Evolutionary conservation across 2,113 vertebrate species (phyloP).

Genomic region (Labrus mixtus): DNA sequence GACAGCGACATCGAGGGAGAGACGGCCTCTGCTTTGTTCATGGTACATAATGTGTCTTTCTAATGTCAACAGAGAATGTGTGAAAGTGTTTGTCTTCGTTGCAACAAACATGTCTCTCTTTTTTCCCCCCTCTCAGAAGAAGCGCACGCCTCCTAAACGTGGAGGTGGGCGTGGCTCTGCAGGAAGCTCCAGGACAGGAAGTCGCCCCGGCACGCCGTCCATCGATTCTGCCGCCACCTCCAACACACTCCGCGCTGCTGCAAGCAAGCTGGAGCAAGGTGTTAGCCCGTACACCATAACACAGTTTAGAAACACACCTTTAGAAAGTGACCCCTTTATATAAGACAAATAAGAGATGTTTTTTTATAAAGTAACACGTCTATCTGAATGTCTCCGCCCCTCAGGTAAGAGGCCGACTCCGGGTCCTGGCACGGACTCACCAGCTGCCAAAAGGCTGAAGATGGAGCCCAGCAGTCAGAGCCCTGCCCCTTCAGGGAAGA

Average conservation of each 20-base stretch:
- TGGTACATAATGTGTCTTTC: slow-evolving; percentile 79
- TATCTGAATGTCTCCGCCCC: neutral
- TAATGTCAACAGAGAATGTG: neutral
- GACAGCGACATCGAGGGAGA: slow-evolving; percentile 94
- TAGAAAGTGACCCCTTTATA: neutral
- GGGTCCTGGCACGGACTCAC: slow-evolving; percentile 78
- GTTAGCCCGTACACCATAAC: neutral
- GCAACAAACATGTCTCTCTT: neutral
- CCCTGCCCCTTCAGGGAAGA: slow-evolving; percentile 88
- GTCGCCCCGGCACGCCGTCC: slow-evolving; percentile 89
- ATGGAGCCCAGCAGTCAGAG: slow-evolving; percentile 86
- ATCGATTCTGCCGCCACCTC: slow-evolving; percentile 85
- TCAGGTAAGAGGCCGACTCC: slow-evolving; percentile 87
- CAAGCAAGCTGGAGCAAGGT: slow-evolving; percentile 93
- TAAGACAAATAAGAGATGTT: neutral
- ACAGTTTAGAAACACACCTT: neutral
- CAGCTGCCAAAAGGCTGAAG: slow-evolving; percentile 88
- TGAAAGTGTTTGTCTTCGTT: neutral
- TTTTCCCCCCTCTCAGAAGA: slow-evolving; percentile 80
- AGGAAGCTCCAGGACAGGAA: slow-evolving; percentile 89
- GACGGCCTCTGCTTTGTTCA: slow-evolving; percentile 91
- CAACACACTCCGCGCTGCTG: slow-evolving; percentile 89
- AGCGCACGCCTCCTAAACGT: slow-evolving; percentile 91
- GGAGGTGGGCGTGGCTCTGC: slow-evolving; percentile 87
- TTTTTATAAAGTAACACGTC: too few relatives aligned